Evolutionary conservation across 2,797 vertebrate genomes (phyloP), one percentile per base, ranked within the genome.

Genomic region (Sardinella longiceps): DNA sequence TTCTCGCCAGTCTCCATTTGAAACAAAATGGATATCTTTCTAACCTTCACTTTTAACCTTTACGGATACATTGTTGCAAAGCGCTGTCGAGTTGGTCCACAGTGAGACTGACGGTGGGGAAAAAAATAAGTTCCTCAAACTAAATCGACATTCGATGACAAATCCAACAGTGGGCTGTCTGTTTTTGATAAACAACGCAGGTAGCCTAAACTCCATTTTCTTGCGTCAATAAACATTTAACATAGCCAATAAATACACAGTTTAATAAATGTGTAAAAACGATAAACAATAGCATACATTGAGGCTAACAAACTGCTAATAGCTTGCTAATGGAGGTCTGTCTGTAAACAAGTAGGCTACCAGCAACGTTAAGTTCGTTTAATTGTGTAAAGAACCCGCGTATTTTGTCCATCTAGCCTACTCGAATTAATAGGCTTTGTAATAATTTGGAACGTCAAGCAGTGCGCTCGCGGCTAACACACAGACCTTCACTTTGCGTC

Each of bases 21-120:
- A 28, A 74, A 83, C 84, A 84, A 82, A 81, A 74, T 20, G 39
- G 81, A 51, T 58, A 58, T 53, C 45, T 86, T 82, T 48, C 66
- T 85, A 81, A 86, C 85, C 83, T 83, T 87, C 81, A 86, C 43
- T 82, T 50, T 80, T 80, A 88, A 87, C 88, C 87, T 85, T 85
- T 81, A n/a, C 30, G n/a, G 15, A 30, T 53, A 77, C 70, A 77
- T 77, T 77, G 70, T 77, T 77, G 37, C 39, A 33, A 39, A 37
- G 70, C 70, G 37, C 37, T 39, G 70, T 43, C 37, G 70, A 39
- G 18, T 77, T 70, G 63, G 28, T 70, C 43, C 0, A 9, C 70
- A 77, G 70, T 43, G 70, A 77, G 70, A 77, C 70, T 77, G 70
- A 77, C 70, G 7, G 33, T 70, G 30, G 12, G 70, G 28, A 37